phyloP scores from a whole-genome alignment of 2,113 vertebrate species.

The Dascyllus trimaculatus region DNA sequence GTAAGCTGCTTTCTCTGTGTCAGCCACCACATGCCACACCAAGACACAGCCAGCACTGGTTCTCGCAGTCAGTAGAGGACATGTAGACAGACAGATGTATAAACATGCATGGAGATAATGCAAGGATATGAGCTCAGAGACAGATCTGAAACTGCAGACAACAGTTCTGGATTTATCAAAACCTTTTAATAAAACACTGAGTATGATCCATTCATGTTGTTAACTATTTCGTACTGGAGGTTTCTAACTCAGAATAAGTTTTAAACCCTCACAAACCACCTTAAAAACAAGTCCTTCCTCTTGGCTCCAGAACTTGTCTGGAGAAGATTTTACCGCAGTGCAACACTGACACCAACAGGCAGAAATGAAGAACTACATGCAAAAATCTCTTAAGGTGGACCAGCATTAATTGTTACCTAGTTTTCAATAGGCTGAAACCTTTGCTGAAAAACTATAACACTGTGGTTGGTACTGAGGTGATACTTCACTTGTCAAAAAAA shows the following conservation, averaged over 20 bases:
- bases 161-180: not conserved
- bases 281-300: conserved; percentile 78
- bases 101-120: not conserved
- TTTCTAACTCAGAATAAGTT: not conserved
- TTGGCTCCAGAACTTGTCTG: not conserved
- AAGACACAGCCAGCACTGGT: conserved; percentile 65
- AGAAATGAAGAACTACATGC: conserved; percentile 50
- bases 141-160: not conserved
- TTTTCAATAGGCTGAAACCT: not conserved
- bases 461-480: not conserved
- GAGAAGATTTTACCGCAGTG: conserved; percentile 17
- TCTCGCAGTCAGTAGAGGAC: conserved; percentile 1
- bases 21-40: conserved; percentile 75
- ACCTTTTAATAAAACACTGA: not conserved
- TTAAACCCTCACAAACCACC: conserved; percentile 70
- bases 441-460: not conserved
- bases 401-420: conserved; percentile 2
- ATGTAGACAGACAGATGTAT: conserved; percentile 11
- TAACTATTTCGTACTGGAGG: not conserved
- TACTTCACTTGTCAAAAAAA: not conserved
- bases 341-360: conserved; percentile 78
- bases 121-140: not conserved
- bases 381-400: conserved; percentile 81
- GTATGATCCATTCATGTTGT: not conserved
- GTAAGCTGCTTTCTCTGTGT: conserved; percentile 83